Evolutionary conservation across 2,797 vertebrate species (phyloP).

Genomic region (Molossus alvarezi): DNA sequence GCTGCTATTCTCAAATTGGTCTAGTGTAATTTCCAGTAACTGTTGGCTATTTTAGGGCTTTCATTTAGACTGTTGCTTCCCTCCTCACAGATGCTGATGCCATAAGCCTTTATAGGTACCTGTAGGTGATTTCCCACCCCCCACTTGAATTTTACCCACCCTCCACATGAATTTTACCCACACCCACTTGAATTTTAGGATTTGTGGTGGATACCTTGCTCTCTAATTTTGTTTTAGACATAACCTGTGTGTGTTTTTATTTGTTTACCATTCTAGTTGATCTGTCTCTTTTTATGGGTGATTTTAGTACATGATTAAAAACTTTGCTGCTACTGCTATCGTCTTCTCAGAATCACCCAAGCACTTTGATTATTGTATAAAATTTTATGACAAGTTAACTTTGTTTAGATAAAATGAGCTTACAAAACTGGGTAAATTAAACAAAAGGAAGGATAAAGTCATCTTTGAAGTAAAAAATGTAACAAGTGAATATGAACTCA

Average conservation of each 20-base stretch:
- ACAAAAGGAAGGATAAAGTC: background rate
- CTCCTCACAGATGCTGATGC: background rate
- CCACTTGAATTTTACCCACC: background rate
- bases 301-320: background rate
- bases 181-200: background rate
- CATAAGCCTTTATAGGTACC: background rate
- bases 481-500: background rate
- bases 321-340: background rate
- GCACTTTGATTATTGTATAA: background rate
- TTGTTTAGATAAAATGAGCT: background rate
- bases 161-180: background rate
- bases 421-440: background rate
- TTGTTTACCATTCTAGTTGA: background rate
- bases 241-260: background rate
- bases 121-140: background rate
- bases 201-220: background rate
- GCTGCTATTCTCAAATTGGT: background rate
- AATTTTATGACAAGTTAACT: background rate
- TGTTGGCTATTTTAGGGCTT: background rate
- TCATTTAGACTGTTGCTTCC: background rate
- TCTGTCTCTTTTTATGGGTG: background rate
- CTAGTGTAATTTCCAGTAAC: conserved; percentile 11
- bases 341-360: background rate
- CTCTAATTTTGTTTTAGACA: background rate
- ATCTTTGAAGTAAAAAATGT: background rate